A percentile compares a stretch with the other conserved stretches of the same genome.
phyloP scores from a whole-genome alignment of 2,797 vertebrate species.

The Halcyon smyrnensis region DNA sequence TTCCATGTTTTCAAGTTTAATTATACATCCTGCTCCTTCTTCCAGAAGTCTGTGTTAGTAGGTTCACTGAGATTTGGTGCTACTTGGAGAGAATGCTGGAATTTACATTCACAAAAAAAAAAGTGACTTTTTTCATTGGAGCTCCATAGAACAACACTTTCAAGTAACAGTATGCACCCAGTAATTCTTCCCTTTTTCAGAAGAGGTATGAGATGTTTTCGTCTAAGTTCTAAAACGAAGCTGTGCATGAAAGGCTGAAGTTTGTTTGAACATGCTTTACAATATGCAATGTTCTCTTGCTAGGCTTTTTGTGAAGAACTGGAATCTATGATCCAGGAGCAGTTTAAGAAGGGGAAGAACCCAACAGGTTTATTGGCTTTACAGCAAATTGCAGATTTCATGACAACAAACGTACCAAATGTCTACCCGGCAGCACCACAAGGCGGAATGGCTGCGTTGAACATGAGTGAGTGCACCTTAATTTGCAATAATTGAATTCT shows the following conservation, averaged over 20 bases:
- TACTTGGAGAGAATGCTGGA: background rate
- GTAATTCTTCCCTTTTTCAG: background rate
- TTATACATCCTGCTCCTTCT: background rate
- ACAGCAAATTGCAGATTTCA: conserved; percentile 98
- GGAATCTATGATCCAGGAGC: conserved; percentile 98
- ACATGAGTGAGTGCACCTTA: conserved; percentile 91
- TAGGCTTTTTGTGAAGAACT: conserved; percentile 98
- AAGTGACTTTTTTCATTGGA: background rate
- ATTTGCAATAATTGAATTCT: background rate
- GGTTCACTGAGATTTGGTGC: background rate
- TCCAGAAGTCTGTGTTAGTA: background rate
- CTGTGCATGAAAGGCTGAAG: background rate
- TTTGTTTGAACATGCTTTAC: background rate
- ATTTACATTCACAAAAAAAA: background rate
- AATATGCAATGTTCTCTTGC: background rate
- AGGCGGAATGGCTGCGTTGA: conserved; percentile 96
- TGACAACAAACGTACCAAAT: conserved; percentile 93
- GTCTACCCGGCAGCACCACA: conserved; percentile 95
- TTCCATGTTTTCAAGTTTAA: rapidly evolving
- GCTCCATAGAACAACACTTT: background rate
- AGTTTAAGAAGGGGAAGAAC: conserved; percentile 97
- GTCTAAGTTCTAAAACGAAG: background rate
- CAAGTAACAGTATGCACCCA: background rate
- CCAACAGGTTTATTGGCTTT: conserved; percentile 94
- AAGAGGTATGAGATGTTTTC: background rate